A percentile compares a stretch with the other conserved stretches of the same genome.
Conservation (phyloP, 2,888 invertebrate species). For the Chironomus tentans region DNA sequence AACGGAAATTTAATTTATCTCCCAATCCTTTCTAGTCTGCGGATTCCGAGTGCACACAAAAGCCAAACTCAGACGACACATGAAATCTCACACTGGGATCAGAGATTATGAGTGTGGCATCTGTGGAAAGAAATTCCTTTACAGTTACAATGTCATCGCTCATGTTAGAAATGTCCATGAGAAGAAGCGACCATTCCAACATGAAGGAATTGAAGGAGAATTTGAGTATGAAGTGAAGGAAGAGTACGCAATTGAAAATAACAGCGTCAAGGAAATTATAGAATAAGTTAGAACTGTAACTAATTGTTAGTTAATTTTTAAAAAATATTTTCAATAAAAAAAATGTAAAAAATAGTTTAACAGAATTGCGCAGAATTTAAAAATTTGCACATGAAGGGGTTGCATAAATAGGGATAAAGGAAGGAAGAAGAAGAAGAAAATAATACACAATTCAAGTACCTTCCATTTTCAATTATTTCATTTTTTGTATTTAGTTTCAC, state of each 20-base stretch:
- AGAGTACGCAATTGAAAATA: background rate
- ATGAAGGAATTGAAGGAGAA: background rate
- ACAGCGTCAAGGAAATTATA: background rate
- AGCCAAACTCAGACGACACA: constrained; percentile 15
- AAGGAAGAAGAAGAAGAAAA: too few relatives aligned
- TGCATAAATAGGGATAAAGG: too few relatives aligned
- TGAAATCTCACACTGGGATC: constrained; percentile 15
- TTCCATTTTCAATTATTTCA: too few relatives aligned
- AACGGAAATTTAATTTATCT: too few relatives aligned
- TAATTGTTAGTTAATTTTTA: background rate
- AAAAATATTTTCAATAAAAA: background rate
- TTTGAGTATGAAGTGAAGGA: background rate
- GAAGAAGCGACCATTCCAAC: background rate
- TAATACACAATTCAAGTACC: too few relatives aligned
- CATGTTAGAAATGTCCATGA: constrained; percentile 14
- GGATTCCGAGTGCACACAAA: constrained; percentile 1
- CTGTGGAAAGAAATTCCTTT: constrained; percentile 1
- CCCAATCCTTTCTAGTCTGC: background rate
- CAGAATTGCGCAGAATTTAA: background rate
- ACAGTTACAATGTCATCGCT: constrained; percentile 18
- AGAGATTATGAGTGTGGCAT: background rate
- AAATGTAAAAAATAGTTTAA: background rate
- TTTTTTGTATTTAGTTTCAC: too few relatives aligned
- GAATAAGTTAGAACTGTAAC: background rate
- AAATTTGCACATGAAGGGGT: too few relatives aligned